A percentile compares a stretch with the other conserved stretches of the same genome.
Conservation (phyloP, 2,113 vertebrate species). For the Prionailurus bengalensis region DNA sequence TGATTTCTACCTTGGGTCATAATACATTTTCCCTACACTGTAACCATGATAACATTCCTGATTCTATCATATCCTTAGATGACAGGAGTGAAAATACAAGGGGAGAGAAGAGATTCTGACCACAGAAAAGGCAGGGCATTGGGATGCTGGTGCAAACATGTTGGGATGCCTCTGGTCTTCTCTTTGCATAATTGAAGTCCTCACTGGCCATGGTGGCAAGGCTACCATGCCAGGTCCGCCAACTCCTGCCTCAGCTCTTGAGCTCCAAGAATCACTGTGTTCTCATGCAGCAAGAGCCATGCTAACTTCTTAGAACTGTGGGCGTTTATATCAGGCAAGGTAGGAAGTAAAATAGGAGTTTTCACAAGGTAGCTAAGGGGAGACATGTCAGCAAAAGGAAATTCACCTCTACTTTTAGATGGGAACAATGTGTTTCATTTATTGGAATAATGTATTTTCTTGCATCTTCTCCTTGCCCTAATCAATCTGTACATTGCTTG, state of each 20-base stretch:
- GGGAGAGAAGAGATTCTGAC: not conserved
- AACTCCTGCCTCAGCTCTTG: not conserved
- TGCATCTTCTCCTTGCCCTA: not conserved
- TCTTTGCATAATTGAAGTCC: not conserved
- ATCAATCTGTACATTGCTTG: not conserved
- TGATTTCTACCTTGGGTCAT: slow-evolving; percentile 23
- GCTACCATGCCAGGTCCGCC: not conserved
- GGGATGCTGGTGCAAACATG: not conserved
- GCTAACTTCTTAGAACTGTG: not conserved
- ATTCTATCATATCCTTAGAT: not conserved
- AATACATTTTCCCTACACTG: not conserved
- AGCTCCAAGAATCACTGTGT: not conserved
- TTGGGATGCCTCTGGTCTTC: not conserved
- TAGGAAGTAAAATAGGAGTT: slow-evolving; percentile 31
- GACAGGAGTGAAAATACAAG: slow-evolving; percentile 23
- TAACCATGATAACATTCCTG: slow-evolving; percentile 14
- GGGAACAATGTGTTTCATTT: slow-evolving; percentile 57
- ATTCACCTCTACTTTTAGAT: slow-evolving; percentile 71
- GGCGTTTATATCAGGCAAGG: not conserved
- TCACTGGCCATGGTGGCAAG: not conserved
- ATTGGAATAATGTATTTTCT: slow-evolving; percentile 34
- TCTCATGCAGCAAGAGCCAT: not conserved
- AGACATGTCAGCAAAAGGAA: slow-evolving; percentile 59
- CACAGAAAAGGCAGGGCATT: not conserved
- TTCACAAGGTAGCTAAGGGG: slow-evolving; percentile 1